These are phyloP conservation scores for Rhopalosiphum padi DNA, from an alignment of 1,140 invertebrate species.

Conservation along the genomic window DNA sequence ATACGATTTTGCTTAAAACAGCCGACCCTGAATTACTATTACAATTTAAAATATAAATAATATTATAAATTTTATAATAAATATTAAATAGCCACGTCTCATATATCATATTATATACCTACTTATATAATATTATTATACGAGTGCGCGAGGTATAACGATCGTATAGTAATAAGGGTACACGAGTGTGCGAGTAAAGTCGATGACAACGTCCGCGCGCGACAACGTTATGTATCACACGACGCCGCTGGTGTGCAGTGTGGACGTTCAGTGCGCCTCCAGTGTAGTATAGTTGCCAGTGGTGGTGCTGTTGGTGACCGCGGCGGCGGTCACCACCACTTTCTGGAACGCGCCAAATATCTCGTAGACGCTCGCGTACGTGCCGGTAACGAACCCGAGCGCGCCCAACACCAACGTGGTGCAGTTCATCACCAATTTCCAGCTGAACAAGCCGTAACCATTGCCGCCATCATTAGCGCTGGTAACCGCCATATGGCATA, in stretches of 20 bases:
- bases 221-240: background rate
- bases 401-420: conserved; percentile 16
- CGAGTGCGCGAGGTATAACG: background rate
- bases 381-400: conserved; percentile 40
- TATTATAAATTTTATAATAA: background rate
- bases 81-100: background rate
- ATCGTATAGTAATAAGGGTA: background rate
- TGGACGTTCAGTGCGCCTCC: background rate
- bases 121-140: background rate
- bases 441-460: background rate
- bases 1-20: background rate
- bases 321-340: background rate
- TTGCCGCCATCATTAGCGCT: conserved; percentile 61
- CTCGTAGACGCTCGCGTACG: conserved; percentile 42
- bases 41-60: background rate
- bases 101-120: background rate
- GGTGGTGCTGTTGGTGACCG: too few relatives aligned
- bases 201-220: background rate
- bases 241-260: background rate
- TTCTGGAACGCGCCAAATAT: conserved; percentile 16
- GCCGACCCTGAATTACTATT: background rate
- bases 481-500: conserved; percentile 78
- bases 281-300: too few relatives aligned
- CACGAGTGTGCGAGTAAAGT: background rate
- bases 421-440: conserved; percentile 2